Evolutionary conservation across 2,888 invertebrate species (phyloP).

Genomic region (Herminia tarsipennalis): DNA sequence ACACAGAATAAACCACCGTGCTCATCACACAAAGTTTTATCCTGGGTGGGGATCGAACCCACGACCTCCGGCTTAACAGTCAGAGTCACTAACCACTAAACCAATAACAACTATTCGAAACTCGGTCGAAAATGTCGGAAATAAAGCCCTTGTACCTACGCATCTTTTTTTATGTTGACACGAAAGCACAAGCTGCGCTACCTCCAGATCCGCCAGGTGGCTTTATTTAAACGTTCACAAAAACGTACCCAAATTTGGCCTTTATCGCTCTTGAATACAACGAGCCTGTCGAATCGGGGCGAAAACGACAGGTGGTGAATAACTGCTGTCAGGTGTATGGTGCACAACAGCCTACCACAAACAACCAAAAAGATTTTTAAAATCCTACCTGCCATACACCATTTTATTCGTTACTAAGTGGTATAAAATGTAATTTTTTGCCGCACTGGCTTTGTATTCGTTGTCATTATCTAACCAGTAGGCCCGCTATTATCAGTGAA

Average conservation of each 20-base stretch:
- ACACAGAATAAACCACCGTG: too few relatives aligned
- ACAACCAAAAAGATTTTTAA: conserved; percentile 29
- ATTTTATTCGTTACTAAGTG: conserved; percentile 12
- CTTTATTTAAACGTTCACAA: conserved; percentile 6
- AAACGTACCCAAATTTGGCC: conserved; percentile 15
- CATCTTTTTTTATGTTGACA: too few relatives aligned
- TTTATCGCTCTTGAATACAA: conserved; percentile 25
- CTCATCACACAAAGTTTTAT: too few relatives aligned
- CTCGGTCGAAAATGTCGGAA: too few relatives aligned
- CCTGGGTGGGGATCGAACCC: too few relatives aligned
- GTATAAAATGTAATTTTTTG: conserved; percentile 5
- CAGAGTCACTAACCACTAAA: too few relatives aligned
- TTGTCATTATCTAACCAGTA: conserved; percentile 20
- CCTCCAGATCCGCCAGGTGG: conserved; percentile 28
- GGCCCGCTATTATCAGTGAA: conserved; percentile 19
- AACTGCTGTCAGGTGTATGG: conserved; percentile 55
- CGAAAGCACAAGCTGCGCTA: conserved; percentile 1
- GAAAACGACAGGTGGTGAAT: conserved; percentile 54
- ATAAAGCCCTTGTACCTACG: too few relatives aligned
- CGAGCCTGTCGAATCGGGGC: conserved; percentile 23
- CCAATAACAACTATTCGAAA: too few relatives aligned
- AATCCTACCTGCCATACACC: conserved; percentile 45
- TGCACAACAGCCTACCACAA: conserved; percentile 47
- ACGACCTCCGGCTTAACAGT: too few relatives aligned
- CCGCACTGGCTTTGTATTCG: conserved; percentile 13